Evolutionary conservation across 2,113 vertebrate genomes (phyloP).

Genomic region (Osmerus mordax): DNA sequence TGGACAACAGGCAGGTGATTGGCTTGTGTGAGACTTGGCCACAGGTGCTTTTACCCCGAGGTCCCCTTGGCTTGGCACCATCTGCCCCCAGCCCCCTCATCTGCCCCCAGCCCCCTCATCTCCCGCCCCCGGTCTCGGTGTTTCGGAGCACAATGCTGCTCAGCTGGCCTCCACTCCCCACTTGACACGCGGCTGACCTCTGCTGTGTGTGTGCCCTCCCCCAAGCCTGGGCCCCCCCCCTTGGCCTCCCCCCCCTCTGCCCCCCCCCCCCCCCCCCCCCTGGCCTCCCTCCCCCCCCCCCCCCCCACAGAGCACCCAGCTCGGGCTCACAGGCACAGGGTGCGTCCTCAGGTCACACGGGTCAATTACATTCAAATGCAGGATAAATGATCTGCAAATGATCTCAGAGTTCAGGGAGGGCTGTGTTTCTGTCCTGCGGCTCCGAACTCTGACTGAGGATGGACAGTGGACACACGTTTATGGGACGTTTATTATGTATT

Average conservation of each 20-base stretch:
- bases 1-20: conserved; percentile 46
- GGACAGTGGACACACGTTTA: too few relatives aligned
- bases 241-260: conserved; percentile 13
- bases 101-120: conserved; percentile 16
- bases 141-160: conserved; percentile 68
- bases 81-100: conserved; percentile 51
- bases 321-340: conserved; percentile 43
- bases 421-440: too few relatives aligned
- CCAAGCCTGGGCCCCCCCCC: too few relatives aligned
- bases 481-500: neutral
- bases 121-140: conserved; percentile 57
- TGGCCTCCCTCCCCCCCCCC: conserved; percentile 48
- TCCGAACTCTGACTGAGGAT: too few relatives aligned
- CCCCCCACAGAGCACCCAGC: conserved; percentile 46
- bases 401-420: conserved; percentile 49
- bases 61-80: conserved; percentile 37
- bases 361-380: conserved; percentile 75
- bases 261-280: conserved; percentile 18
- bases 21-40: conserved; percentile 55
- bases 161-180: conserved; percentile 74
- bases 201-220: conserved; percentile 56
- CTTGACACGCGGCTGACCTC: conserved; percentile 74
- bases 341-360: conserved; percentile 68
- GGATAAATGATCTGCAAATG: conserved; percentile 72
- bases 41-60: conserved; percentile 14